These are phyloP conservation scores for Pterois miles DNA, from an alignment of 2,797 vertebrate species.

Conservation along the genomic window DNA sequence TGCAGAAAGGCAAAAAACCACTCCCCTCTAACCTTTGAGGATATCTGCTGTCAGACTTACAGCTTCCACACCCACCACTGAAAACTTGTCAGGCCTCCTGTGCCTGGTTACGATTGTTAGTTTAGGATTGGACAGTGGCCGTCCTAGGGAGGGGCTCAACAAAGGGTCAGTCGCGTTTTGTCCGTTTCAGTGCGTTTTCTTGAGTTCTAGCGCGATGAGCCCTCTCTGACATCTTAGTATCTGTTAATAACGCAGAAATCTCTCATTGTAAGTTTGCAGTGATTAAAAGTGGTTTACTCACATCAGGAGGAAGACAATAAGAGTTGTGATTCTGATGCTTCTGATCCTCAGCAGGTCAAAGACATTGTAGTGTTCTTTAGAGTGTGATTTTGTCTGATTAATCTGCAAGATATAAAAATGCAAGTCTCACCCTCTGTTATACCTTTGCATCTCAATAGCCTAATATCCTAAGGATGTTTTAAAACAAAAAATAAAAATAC, in stretches of 20 bases:
- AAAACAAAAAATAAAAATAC: background rate
- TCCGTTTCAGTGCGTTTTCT: background rate
- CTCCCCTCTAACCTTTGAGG: too few relatives aligned
- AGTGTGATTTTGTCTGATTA: background rate
- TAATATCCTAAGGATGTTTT: background rate
- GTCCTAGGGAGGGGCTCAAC: too few relatives aligned
- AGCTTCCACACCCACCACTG: too few relatives aligned
- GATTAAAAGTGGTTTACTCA: conserved; percentile 71
- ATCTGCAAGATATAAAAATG: conserved; percentile 42
- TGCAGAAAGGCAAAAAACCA: too few relatives aligned
- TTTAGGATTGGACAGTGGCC: too few relatives aligned
- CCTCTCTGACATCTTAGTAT: background rate
- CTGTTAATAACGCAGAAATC: background rate
- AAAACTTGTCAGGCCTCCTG: too few relatives aligned
- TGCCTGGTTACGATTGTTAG: too few relatives aligned
- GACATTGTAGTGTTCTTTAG: conserved; percentile 68
- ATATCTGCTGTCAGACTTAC: too few relatives aligned
- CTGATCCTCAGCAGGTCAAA: conserved; percentile 83
- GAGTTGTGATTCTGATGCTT: conserved; percentile 83
- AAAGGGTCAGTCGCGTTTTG: background rate
- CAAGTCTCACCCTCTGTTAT: background rate
- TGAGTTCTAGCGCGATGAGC: background rate
- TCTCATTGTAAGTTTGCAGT: background rate
- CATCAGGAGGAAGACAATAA: conserved; percentile 86
- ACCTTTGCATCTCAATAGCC: background rate